Conservation (phyloP, 2,888 invertebrate genomes). For the Cheilosia vernalis region DNA sequence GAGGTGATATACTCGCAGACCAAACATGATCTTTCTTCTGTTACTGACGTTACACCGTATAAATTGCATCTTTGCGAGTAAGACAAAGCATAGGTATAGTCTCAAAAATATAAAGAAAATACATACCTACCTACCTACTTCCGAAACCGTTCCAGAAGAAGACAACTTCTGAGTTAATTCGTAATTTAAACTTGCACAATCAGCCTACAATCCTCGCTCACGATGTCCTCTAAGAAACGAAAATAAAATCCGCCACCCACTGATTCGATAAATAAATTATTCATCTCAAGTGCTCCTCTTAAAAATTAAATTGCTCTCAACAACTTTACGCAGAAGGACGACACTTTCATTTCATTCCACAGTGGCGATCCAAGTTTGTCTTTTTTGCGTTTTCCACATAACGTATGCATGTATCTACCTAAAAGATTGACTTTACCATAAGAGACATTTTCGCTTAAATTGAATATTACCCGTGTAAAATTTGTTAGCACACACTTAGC, state of each 20-base stretch:
- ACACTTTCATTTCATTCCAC: conserved; percentile 16
- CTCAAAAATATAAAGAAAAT: too few relatives aligned
- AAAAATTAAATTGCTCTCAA: conserved; percentile 52
- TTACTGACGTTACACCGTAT: too few relatives aligned
- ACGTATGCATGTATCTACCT: neutral
- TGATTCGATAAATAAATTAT: conserved; percentile 66
- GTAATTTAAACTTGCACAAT: neutral
- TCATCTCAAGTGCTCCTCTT: conserved; percentile 56
- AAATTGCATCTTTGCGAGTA: too few relatives aligned
- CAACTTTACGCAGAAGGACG: conserved; percentile 19
- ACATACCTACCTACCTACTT: too few relatives aligned
- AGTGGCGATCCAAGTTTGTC: conserved; percentile 17
- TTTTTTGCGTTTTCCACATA: neutral
- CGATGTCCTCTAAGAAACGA: neutral
- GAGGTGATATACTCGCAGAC: too few relatives aligned
- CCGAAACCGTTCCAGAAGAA: too few relatives aligned
- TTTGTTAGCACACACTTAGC: conserved; percentile 78
- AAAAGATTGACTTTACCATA: conserved; percentile 31
- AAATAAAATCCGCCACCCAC: conserved; percentile 22
- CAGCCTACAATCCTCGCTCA: neutral
- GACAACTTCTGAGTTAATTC: neutral
- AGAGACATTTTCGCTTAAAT: conserved; percentile 77
- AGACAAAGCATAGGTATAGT: too few relatives aligned
- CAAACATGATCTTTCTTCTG: too few relatives aligned
- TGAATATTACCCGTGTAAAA: conserved; percentile 82